Evolutionary conservation across 2,888 invertebrate genomes (phyloP).

Genomic region (Oligia latruncula): DNA sequence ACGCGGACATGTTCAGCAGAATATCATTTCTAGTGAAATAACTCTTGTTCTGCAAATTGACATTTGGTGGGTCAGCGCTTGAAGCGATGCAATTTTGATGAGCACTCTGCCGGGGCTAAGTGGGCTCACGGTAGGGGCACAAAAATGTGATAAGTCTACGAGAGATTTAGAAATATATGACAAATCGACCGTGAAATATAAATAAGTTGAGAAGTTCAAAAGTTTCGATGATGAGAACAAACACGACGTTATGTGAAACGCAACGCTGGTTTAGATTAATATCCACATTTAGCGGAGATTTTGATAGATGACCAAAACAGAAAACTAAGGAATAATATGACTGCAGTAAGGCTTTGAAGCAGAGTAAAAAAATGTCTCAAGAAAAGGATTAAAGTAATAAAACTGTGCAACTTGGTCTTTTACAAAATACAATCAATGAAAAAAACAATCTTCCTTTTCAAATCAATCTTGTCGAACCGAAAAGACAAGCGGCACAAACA

Average conservation of each 20-base stretch:
- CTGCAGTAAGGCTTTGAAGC: neutral
- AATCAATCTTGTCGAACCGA: neutral
- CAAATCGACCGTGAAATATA: constrained; percentile 11
- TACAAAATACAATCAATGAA: neutral
- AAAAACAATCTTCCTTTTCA: neutral
- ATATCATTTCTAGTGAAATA: constrained; percentile 37
- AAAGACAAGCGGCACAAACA: no score
- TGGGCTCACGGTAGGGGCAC: constrained; percentile 44
- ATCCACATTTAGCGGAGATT: neutral
- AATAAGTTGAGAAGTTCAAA: neutral
- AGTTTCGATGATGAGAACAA: neutral
- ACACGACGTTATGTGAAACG: neutral
- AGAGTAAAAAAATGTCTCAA: neutral
- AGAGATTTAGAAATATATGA: constrained; percentile 16
- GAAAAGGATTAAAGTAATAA: neutral
- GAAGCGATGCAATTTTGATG: constrained; percentile 66
- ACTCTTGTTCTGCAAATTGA: constrained; percentile 58
- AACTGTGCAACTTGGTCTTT: neutral
- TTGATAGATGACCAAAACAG: neutral
- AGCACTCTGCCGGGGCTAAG: constrained; percentile 66
- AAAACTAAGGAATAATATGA: neutral
- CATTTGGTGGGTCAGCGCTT: constrained; percentile 56
- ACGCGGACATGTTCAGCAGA: neutral
- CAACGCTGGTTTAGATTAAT: neutral
- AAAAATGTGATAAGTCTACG: constrained; percentile 27